phyloP scores from a whole-genome alignment of 2,797 vertebrate species.

The Sebastiscus tertius region DNA sequence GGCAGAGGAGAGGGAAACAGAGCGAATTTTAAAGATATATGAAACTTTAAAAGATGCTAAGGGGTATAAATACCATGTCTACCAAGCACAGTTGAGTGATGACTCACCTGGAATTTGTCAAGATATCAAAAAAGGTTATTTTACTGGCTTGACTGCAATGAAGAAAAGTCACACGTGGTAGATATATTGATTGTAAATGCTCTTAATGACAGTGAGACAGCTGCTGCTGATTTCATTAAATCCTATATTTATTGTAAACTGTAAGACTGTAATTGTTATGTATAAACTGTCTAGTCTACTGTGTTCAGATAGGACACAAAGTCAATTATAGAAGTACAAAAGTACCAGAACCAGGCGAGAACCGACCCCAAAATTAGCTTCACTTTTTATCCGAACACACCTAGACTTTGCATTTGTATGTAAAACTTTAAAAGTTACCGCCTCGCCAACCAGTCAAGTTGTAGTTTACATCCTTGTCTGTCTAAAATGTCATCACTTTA shows the following conservation, averaged over 20 bases:
- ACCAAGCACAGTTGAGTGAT: slow-evolving; percentile 8
- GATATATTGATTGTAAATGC: neutral
- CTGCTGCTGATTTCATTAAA: neutral
- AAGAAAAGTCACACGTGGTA: neutral
- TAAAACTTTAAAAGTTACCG: neutral
- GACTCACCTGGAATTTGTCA: slow-evolving; percentile 24
- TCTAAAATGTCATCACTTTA: too few species aligned
- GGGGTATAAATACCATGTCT: slow-evolving; percentile 15
- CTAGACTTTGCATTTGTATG: neutral
- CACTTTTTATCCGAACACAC: neutral
- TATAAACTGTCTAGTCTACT: neutral
- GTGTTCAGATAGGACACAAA: neutral
- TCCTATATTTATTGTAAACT: neutral
- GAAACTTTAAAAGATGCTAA: slow-evolving; percentile 7
- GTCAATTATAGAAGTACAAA: neutral
- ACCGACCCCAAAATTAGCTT: neutral
- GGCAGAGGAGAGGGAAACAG: neutral
- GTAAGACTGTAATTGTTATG: neutral
- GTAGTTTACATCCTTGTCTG: too few species aligned
- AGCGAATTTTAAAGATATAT: neutral
- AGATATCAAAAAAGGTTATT: slow-evolving; percentile 24
- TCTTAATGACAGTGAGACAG: neutral
- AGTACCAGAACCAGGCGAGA: neutral
- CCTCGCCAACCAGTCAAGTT: too few species aligned
- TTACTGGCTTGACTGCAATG: slow-evolving; percentile 1